phyloP scores from a whole-genome alignment of 2,113 vertebrate species.

The Axis porcinus region DNA sequence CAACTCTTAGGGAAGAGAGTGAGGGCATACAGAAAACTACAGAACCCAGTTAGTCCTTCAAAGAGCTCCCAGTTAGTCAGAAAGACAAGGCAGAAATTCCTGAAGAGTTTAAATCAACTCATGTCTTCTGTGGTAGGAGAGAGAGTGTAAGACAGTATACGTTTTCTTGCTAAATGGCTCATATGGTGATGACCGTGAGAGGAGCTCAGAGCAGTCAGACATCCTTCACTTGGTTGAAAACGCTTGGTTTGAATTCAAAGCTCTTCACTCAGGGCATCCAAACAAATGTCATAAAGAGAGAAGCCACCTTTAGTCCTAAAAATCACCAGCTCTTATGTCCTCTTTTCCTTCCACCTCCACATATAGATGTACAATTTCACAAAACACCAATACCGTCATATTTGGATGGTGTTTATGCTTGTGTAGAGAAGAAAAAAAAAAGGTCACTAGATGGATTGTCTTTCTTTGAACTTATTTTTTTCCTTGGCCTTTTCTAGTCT shows the following conservation, averaged over 20 bases:
- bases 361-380: neutral
- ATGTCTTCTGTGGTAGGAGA: neutral
- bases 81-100: neutral
- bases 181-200: neutral
- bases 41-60: neutral
- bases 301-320: conserved; percentile 4
- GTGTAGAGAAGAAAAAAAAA: neutral
- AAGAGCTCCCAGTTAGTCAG: neutral
- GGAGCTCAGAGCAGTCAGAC: neutral
- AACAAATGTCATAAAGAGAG: neutral
- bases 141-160: neutral
- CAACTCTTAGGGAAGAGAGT: neutral
- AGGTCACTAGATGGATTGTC: neutral
- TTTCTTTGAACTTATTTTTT: conserved; percentile 9
- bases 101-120: neutral
- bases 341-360: neutral
- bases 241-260: neutral
- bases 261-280: neutral
- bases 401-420: neutral
- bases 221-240: neutral
- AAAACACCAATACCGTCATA: neutral
- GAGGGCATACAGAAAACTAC: neutral
- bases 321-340: neutral
- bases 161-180: neutral
- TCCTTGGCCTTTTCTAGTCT: neutral